These are phyloP conservation scores for chimpanzee (Pan troglodytes) DNA, from an alignment of 2,113 vertebrate species.

Conservation along the genomic window NHGRI_mPanTro3-v2.1_pri NC_072402.2:151473001-151473500, in stretches of 20 bases:
- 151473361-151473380: neutral
- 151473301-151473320: neutral
- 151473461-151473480: neutral
- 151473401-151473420: constrained; percentile 16
- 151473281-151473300: neutral
- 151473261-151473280: neutral
- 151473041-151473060: neutral
- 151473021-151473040: neutral
- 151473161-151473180: neutral
- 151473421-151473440: neutral
- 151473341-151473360: neutral
- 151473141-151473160: neutral
- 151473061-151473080: neutral
- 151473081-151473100: neutral
- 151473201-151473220: neutral
- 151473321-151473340: neutral
- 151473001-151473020: neutral
- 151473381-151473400: neutral
- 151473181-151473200: no score
- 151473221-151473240: neutral
- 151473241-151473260: neutral
- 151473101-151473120: neutral
- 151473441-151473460: neutral
- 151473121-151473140: neutral
- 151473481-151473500: neutral